These are phyloP conservation scores for Microchirus variegatus DNA, from an alignment of 2,797 vertebrate species.

Conservation along the genomic window DNA sequence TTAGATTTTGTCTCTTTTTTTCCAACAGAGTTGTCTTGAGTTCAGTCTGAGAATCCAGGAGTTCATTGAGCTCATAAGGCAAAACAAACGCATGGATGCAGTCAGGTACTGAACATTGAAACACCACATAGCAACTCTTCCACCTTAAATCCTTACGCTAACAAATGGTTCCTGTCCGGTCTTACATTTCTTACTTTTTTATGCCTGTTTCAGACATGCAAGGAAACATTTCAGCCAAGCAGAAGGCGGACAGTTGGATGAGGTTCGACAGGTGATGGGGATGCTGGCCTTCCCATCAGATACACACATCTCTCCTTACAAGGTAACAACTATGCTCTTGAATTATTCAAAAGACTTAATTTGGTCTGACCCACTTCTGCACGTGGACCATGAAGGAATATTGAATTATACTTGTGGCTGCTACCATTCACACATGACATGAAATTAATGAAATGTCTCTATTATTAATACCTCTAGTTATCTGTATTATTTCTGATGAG, in stretches of 20 bases:
- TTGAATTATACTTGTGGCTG: too few species aligned
- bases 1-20: neutral
- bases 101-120: conserved; percentile 85
- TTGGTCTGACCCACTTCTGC: neutral
- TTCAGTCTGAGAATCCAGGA: conserved; percentile 99
- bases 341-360: neutral
- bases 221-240: conserved; percentile 99
- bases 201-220: conserved; percentile 86
- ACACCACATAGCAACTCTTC: neutral
- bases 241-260: conserved; percentile 96
- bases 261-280: conserved; percentile 99
- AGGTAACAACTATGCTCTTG: conserved; percentile 77
- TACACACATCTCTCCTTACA: conserved; percentile 98
- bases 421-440: too few species aligned
- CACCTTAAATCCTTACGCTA: neutral
- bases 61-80: conserved; percentile 98
- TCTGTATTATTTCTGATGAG: too few species aligned
- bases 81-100: conserved; percentile 99
- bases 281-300: conserved; percentile 99
- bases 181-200: conserved; percentile 22
- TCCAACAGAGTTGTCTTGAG: conserved; percentile 94
- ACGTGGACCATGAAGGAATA: too few species aligned
- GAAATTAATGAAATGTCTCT: too few species aligned
- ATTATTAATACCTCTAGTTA: too few species aligned
- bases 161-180: too few species aligned